A percentile compares a stretch with the other conserved stretches of the same genome.
Conservation (phyloP, 2,888 invertebrate genomes). For the Pachydiplax longipennis region DNA sequence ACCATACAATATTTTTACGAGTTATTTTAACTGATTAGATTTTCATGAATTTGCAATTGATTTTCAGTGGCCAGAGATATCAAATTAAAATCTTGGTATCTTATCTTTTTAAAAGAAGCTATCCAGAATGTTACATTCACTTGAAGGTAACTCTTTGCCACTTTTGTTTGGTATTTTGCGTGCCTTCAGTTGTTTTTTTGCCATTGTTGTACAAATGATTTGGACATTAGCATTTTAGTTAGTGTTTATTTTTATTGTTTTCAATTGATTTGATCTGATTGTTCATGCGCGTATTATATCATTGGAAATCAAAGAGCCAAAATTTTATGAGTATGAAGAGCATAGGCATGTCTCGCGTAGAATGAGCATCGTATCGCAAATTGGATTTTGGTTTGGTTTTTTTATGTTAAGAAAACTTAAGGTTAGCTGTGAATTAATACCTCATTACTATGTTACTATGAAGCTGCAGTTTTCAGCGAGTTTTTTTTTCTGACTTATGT, state of each 20-base stretch:
- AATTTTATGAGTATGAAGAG: background rate
- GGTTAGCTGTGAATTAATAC: constrained; percentile 42
- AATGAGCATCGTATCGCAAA: constrained; percentile 3
- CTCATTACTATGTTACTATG: constrained; percentile 44
- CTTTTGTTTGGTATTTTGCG: background rate
- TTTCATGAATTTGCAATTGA: background rate
- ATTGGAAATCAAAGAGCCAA: background rate
- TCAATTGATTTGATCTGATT: constrained; percentile 26
- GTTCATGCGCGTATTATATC: constrained; percentile 7
- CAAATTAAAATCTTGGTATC: background rate
- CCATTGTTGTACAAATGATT: constrained; percentile 38
- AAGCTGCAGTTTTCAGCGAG: constrained; percentile 42
- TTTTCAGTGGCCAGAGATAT: background rate
- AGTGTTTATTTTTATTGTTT: constrained; percentile 13
- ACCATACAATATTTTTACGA: background rate
- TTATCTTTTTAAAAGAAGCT: background rate
- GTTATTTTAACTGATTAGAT: background rate
- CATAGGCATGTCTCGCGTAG: background rate
- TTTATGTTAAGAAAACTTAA: constrained; percentile 41
- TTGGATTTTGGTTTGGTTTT: constrained; percentile 44
- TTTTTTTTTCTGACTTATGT: constrained; percentile 17
- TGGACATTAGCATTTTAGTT: constrained; percentile 21
- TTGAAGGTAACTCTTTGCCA: constrained; percentile 8
- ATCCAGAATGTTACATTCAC: background rate
- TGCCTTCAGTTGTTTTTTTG: constrained; percentile 30